Conservation (phyloP, 2,888 invertebrate genomes). For the Nomada lathburiana region DNA sequence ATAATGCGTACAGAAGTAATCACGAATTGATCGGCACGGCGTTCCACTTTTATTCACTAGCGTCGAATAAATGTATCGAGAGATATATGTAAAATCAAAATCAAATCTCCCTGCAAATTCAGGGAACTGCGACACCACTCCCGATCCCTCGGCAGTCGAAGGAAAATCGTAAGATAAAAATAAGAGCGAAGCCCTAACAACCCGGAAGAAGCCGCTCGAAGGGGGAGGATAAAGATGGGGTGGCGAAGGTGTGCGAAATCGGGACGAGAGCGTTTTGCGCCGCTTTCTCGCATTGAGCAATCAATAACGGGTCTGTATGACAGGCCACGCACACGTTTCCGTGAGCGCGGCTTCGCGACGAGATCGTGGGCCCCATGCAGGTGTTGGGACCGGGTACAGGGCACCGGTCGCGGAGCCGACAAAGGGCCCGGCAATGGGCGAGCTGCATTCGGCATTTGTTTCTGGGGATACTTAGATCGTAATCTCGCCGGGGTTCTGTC, state of each 20-base stretch:
- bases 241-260: slow-evolving; percentile 51
- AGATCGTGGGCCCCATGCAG: slow-evolving; percentile 69
- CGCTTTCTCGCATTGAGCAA: slow-evolving; percentile 78
- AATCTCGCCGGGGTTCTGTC: slow-evolving; percentile 77
- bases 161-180: too few species aligned
- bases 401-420: slow-evolving; percentile 76
- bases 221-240: slow-evolving; percentile 3
- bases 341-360: slow-evolving; percentile 48
- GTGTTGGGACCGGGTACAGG: slow-evolving; percentile 79
- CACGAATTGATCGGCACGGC: too few species aligned
- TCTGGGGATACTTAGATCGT: slow-evolving; percentile 81
- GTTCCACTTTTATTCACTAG: too few species aligned
- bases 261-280: slow-evolving; percentile 69
- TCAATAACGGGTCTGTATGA: slow-evolving; percentile 80
- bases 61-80: too few species aligned
- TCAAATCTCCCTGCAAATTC: too few species aligned
- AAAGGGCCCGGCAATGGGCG: slow-evolving; percentile 79
- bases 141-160: not conserved
- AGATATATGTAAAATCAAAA: not conserved
- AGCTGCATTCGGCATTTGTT: slow-evolving; percentile 83
- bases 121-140: not conserved
- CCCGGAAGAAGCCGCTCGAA: not conserved
- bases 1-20: too few species aligned
- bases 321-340: slow-evolving; percentile 71
- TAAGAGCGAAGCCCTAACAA: too few species aligned